Conservation (phyloP, 2,797 vertebrate genomes). For the Myotis pilosus region DNA sequence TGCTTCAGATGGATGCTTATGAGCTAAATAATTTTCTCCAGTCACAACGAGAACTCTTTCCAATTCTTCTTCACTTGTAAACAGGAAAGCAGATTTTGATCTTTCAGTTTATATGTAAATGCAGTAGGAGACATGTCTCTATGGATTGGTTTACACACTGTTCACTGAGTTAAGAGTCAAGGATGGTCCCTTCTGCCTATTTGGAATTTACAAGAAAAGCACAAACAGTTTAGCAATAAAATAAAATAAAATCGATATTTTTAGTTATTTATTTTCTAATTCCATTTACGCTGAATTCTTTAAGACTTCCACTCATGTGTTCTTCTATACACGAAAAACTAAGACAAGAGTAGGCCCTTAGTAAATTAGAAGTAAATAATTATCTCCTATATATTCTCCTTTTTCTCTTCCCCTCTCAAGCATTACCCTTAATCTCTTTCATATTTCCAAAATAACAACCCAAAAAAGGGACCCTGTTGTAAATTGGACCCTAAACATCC, state of each 20-base stretch:
- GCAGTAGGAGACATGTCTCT: neutral
- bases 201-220: conserved; percentile 22
- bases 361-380: neutral
- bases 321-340: neutral
- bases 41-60: neutral
- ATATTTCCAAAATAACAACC: neutral
- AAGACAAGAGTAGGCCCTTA: neutral
- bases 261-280: conserved; percentile 6
- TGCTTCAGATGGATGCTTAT: neutral
- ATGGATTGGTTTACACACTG: neutral
- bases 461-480: neutral
- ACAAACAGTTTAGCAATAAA: neutral
- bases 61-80: neutral
- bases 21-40: neutral
- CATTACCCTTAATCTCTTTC: neutral
- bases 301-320: neutral
- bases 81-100: neutral
- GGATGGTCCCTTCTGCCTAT: neutral
- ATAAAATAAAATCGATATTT: neutral
- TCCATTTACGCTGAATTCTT: neutral
- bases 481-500: neutral
- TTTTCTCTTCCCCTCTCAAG: neutral
- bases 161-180: neutral
- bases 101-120: neutral
- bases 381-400: neutral